phyloP scores from a whole-genome alignment of 2,113 vertebrate species.

The Datnioides undecimradiatus region DNA sequence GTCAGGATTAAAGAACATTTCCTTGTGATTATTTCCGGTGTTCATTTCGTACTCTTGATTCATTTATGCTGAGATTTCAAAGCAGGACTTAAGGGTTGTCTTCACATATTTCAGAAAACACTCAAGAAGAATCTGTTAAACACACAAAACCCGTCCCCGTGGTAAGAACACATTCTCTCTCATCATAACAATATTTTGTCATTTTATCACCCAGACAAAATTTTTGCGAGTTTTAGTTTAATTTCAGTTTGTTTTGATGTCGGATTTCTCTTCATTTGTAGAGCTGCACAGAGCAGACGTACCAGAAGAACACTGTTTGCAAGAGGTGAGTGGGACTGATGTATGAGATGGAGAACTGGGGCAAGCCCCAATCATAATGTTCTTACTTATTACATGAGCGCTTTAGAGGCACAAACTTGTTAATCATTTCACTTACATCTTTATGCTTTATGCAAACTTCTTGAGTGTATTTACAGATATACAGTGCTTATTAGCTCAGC shows the following conservation, averaged over 20 bases:
- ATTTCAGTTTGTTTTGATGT: neutral
- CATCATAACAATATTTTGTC: neutral
- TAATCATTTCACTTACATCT: neutral
- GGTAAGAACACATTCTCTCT: constrained; percentile 58
- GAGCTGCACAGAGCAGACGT: constrained; percentile 82
- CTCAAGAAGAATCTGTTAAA: constrained; percentile 45
- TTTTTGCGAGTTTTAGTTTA: neutral
- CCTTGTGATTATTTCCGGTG: neutral
- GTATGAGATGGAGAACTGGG: neutral
- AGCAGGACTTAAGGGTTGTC: neutral
- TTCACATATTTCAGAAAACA: constrained; percentile 51
- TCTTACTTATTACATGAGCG: too few relatives aligned
- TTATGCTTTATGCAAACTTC: neutral
- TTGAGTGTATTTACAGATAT: neutral
- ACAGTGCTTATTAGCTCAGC: neutral
- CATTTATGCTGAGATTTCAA: neutral
- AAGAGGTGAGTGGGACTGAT: constrained; percentile 84
- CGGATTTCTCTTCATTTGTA: constrained; percentile 53
- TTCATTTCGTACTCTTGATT: neutral
- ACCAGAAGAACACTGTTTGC: constrained; percentile 60
- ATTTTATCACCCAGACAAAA: neutral
- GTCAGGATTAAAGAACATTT: neutral
- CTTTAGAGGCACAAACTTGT: too few relatives aligned
- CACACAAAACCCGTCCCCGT: constrained; percentile 50
- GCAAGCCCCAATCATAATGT: too few relatives aligned